Conservation (phyloP, 2,113 vertebrate species). For the Urocolius indicus region DNA sequence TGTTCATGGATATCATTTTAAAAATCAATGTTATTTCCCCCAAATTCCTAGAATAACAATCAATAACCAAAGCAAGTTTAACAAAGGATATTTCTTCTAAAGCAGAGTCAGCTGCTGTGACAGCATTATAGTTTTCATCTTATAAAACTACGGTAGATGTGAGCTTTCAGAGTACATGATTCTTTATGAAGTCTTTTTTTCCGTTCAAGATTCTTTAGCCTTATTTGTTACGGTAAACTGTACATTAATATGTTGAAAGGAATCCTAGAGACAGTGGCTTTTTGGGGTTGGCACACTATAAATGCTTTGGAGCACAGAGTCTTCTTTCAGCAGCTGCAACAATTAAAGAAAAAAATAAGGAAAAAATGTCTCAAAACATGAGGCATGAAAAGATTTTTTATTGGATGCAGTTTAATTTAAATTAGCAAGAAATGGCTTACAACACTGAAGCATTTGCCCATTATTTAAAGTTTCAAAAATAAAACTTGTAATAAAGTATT, state of each 20-base stretch:
- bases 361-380: accelerated
- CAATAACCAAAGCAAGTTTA: background rate
- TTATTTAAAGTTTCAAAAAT: background rate
- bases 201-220: background rate
- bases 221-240: background rate
- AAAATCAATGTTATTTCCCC: background rate
- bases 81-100: background rate
- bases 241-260: background rate
- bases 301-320: background rate
- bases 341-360: background rate
- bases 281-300: background rate
- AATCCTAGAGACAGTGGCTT: background rate
- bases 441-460: background rate
- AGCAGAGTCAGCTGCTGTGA: background rate
- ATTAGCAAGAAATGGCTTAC: background rate
- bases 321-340: background rate
- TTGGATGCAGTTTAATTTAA: background rate
- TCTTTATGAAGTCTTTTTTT: background rate
- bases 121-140: background rate
- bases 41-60: background rate
- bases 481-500: background rate
- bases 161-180: background rate
- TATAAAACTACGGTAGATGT: background rate
- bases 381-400: background rate
- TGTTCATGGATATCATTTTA: background rate